A percentile compares a stretch with the other conserved stretches of the same genome.
phyloP scores from a whole-genome alignment of 2,888 invertebrate genomes.

The Conus canariensis region DNA sequence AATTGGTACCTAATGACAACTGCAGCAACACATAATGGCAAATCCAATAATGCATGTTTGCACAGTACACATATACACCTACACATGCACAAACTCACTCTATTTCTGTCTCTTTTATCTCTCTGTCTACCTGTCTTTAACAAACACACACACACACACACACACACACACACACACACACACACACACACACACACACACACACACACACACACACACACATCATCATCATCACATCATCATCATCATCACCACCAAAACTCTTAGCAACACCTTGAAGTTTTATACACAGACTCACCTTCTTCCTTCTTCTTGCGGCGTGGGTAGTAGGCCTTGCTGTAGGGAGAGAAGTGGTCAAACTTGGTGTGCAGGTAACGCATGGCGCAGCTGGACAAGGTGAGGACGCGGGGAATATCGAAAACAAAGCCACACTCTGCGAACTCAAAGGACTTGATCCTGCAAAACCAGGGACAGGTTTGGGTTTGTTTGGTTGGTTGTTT shows the following conservation, averaged over 20 bases:
- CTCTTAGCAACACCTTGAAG: too few relatives aligned
- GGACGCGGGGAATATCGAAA: constrained; percentile 76
- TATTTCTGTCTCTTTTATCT: too few relatives aligned
- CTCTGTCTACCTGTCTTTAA: too few relatives aligned
- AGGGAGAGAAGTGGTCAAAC: constrained; percentile 76
- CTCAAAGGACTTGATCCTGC: constrained; percentile 76
- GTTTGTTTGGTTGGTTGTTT: too few relatives aligned
- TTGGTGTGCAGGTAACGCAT: constrained; percentile 73
- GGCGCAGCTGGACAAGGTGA: constrained; percentile 75
- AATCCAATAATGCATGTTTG: too few relatives aligned
- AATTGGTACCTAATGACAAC: too few relatives aligned
- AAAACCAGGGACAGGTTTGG: background rate
- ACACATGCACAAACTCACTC: too few relatives aligned
- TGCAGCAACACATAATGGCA: too few relatives aligned
- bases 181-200: background rate
- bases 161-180: background rate
- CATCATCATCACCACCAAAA: too few relatives aligned
- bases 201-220: constrained; percentile 15
- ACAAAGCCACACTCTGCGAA: constrained; percentile 72
- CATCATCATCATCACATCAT: background rate
- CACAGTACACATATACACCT: background rate
- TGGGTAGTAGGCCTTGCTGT: constrained; percentile 69
- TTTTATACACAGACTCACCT: background rate
- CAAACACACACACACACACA: too few relatives aligned
- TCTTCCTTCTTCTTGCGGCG: constrained; percentile 68